Evolutionary conservation across 1,140 invertebrate species (phyloP), one percentile per base, ranked within the genome.

Genomic region (Bacillus rossius): DNA sequence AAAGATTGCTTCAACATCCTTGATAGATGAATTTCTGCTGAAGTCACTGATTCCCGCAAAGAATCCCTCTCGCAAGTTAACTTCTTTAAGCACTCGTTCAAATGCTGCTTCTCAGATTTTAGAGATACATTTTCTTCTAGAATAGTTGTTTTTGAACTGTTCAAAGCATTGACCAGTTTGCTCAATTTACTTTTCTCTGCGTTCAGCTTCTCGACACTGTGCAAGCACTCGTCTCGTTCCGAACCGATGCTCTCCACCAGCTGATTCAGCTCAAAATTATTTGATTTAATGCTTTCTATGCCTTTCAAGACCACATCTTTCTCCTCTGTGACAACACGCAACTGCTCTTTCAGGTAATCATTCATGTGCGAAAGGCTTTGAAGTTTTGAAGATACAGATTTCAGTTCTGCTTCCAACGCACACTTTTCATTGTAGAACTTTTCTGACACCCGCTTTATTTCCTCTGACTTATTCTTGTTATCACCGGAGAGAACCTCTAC

Each of bases 361-460:
- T 26, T 52, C 26, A 37, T 16, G 17, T 34, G 50, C 3, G 29
- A 19, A 2, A 34, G 25, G 29, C 38, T 52, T 34, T 52, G 43
- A 45, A 2, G 8, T 3, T 19, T 2, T 45, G 23, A 22, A 38
- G 37, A 43, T 22, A 55, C 34, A 19, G 29, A 16, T 40, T 17
- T 22, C 19, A 55, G 17, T n/a, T 17, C 29, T 25, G n/a, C 43
- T 25, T 55, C 26, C 34, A 55, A 37, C n/a, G 41, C 53, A 43
- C 20, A 25, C 20, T 40, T 55, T 5, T 55, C 53, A 3, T 22
- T 42, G 40, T 16, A 25, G 29, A 55, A 25, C 19, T 40, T 19
- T 25, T 42, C 53, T 25, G 41, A 40, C 5, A 55, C n/a, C 16
- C 19, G 23, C 34, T 67, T 58, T 17, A 71, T 55, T 48, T 72